These are phyloP conservation scores for Zygothrica quintamaculata DNA, from an alignment of 2,888 invertebrate genomes.

Conservation along the genomic window DNA sequence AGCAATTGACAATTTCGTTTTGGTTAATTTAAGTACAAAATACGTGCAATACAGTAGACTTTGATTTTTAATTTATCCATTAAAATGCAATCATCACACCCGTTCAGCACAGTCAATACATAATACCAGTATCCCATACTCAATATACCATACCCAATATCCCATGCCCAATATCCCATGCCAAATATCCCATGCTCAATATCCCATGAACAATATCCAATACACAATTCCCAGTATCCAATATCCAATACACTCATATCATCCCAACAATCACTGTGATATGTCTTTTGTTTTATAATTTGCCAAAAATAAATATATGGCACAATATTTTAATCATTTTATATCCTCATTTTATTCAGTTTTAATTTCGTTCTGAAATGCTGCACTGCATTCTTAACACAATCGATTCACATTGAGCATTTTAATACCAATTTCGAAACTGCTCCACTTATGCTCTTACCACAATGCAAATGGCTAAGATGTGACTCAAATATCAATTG, in stretches of 20 bases:
- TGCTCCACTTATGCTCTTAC: constrained; percentile 68
- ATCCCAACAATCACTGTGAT: too few relatives aligned
- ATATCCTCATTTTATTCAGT: constrained; percentile 39
- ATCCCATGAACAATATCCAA: neutral
- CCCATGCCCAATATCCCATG: constrained; percentile 9
- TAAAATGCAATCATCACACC: constrained; percentile 83
- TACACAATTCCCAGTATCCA: constrained; percentile 24
- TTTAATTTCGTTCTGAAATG: constrained; percentile 61
- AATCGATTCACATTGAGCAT: constrained; percentile 62
- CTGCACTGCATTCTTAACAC: constrained; percentile 55
- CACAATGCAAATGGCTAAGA: constrained; percentile 49
- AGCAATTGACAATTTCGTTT: constrained; percentile 48
- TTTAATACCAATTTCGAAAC: constrained; percentile 40
- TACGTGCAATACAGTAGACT: constrained; percentile 73
- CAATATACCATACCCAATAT: neutral
- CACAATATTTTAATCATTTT: constrained; percentile 62
- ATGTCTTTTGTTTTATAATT: constrained; percentile 45
- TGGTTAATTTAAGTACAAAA: constrained; percentile 71
- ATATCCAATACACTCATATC: constrained; percentile 22
- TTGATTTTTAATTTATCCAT: constrained; percentile 83
- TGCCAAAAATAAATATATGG: constrained; percentile 60
- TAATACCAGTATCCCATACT: constrained; percentile 31
- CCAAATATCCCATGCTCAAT: neutral
- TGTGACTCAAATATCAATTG: constrained; percentile 58
- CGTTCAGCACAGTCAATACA: constrained; percentile 26